Evolutionary conservation across 2,888 invertebrate genomes (phyloP).

Genomic region (Apantesis nais): DNA sequence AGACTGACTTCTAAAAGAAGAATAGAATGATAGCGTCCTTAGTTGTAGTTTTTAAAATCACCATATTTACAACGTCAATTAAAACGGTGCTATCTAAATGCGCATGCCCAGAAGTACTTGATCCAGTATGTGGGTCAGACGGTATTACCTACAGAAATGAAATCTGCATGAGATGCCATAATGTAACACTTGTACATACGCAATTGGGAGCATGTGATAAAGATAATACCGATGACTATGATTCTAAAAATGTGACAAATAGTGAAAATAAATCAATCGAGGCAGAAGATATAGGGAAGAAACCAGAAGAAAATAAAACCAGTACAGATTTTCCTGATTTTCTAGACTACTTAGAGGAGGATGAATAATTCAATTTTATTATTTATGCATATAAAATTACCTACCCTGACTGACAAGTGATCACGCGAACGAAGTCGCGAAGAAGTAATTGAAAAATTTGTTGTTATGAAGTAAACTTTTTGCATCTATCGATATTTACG

Average conservation of each 20-base stretch:
- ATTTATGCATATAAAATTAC: background rate
- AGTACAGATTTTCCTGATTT: background rate
- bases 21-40: background rate
- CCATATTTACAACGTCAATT: background rate
- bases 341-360: background rate
- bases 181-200: background rate
- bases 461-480: too few species aligned
- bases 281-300: background rate
- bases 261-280: too few species aligned
- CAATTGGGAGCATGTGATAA: background rate
- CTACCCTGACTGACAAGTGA: too few species aligned
- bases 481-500: too few species aligned
- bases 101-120: background rate
- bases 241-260: background rate
- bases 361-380: background rate
- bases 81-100: background rate
- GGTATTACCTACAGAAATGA: conserved; percentile 1
- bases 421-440: too few species aligned
- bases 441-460: too few species aligned
- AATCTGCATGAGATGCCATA: conserved; percentile 8
- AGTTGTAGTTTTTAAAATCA: background rate
- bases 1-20: background rate
- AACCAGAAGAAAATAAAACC: background rate
- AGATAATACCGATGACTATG: background rate
- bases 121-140: conserved; percentile 7